A percentile compares a stretch with the other conserved stretches of the same genome.
These are phyloP conservation scores for Dasyurus viverrinus DNA, from an alignment of 2,113 vertebrate genomes.

Conservation along the genomic window DNA sequence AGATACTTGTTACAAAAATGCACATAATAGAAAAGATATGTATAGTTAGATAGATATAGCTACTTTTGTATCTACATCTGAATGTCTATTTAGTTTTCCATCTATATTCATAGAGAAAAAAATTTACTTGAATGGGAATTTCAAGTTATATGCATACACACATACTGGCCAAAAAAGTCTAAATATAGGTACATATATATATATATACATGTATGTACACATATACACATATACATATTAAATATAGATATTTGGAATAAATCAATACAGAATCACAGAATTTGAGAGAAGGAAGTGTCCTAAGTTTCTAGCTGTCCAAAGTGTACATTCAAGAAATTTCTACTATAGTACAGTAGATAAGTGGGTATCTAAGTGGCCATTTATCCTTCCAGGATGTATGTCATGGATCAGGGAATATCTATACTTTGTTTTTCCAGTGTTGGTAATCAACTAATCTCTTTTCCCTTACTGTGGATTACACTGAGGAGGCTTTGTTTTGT, in stretches of 20 bases:
- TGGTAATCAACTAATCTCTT: not conserved
- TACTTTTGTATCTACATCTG: not conserved
- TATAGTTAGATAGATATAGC: not conserved
- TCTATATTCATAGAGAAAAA: not conserved
- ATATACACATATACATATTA: too few relatives aligned
- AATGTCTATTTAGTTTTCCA: not conserved
- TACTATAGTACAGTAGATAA: not conserved
- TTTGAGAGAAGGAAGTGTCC: not conserved
- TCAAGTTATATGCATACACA: not conserved
- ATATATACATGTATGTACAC: not conserved
- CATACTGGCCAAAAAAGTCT: too few relatives aligned
- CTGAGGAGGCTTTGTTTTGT: not conserved
- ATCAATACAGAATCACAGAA: not conserved
- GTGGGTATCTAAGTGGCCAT: not conserved
- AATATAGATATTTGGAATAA: not conserved
- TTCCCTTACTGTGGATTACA: not conserved
- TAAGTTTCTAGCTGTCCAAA: not conserved
- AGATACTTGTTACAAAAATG: not conserved
- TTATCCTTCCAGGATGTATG: not conserved
- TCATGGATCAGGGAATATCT: not conserved
- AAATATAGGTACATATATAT: too few relatives aligned
- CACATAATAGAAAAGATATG: not conserved
- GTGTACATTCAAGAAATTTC: not conserved
- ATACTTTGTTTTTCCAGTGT: not conserved
- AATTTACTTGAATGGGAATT: not conserved